Conservation (phyloP, 2,888 invertebrate species). For the Liposcelis brunnea region DNA sequence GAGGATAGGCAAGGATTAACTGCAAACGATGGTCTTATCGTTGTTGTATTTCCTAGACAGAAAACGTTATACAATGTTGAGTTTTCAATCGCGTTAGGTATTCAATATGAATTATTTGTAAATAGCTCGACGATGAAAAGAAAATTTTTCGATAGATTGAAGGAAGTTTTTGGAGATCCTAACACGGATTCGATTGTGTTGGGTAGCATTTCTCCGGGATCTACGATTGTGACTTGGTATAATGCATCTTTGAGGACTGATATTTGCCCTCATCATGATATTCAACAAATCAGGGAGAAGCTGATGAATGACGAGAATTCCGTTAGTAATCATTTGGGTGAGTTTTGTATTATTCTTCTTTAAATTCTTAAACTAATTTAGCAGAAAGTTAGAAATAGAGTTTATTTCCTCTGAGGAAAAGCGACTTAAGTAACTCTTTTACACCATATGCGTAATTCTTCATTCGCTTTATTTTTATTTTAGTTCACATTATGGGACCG, state of each 20-base stretch:
- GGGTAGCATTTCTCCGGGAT: conserved; percentile 40
- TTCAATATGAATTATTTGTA: conserved; percentile 46
- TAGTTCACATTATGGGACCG: conserved; percentile 40
- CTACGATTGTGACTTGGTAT: conserved; percentile 33
- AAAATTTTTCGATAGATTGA: conserved; percentile 64
- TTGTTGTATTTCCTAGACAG: conserved; percentile 49
- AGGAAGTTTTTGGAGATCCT: conserved; percentile 56
- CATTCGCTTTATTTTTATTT: neutral
- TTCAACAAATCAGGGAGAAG: conserved; percentile 43
- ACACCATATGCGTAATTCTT: no score
- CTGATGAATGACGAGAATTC: neutral
- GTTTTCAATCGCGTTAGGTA: conserved; percentile 63
- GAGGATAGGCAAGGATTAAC: conserved; percentile 55
- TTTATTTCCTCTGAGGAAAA: no score
- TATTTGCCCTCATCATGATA: conserved; percentile 60
- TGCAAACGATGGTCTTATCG: conserved; percentile 62
- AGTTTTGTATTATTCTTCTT: no score
- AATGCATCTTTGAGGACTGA: conserved; percentile 60
- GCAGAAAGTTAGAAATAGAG: no score
- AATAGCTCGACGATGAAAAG: conserved; percentile 55
- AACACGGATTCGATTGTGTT: conserved; percentile 57
- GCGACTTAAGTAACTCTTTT: no score
- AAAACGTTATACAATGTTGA: conserved; percentile 52
- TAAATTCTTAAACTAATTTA: no score
- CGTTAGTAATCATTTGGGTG: neutral